A percentile compares a stretch with the other conserved stretches of the same genome.
phyloP scores from a whole-genome alignment of 1,140 invertebrate genomes.

The Rhyacophila brunnea region DNA sequence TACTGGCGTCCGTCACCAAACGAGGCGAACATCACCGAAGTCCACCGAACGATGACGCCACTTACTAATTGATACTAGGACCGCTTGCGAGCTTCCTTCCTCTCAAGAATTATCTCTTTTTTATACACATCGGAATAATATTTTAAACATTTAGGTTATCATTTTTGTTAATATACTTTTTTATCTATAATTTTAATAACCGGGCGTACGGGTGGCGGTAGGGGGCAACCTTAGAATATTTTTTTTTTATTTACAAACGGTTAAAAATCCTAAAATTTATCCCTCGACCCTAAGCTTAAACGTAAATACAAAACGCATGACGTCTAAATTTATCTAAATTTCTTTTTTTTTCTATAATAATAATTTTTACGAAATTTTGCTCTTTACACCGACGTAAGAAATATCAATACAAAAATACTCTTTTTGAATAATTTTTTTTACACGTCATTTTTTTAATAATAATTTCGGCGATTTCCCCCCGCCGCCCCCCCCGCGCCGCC shows the following conservation, averaged over 20 bases:
- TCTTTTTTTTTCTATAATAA: constrained; percentile 49
- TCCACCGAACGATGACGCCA: not conserved
- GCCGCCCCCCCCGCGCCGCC: constrained; percentile 16
- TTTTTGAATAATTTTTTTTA: constrained; percentile 58
- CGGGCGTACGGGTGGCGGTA: constrained; percentile 41
- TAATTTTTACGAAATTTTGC: constrained; percentile 56
- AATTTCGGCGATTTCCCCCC: constrained; percentile 27
- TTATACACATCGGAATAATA: constrained; percentile 57
- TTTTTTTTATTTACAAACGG: constrained; percentile 56
- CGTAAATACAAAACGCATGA: constrained; percentile 58
- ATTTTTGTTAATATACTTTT: constrained; percentile 39
- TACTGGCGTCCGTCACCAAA: not conserved
- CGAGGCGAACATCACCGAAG: not conserved
- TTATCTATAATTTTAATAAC: constrained; percentile 52
- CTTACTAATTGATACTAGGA: constrained; percentile 24
- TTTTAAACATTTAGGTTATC: constrained; percentile 53
- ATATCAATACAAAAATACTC: constrained; percentile 61
- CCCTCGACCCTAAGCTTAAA: constrained; percentile 44
- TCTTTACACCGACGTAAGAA: constrained; percentile 57
- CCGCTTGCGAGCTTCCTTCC: constrained; percentile 28
- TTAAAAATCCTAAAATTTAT: constrained; percentile 44
- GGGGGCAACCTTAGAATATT: constrained; percentile 39
- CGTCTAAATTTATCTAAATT: constrained; percentile 56
- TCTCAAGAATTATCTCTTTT: constrained; percentile 38
- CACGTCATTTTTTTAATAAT: constrained; percentile 43